Evolutionary conservation across 2,113 vertebrate genomes (phyloP).

Genomic region (Brachypteracias leptosomus): DNA sequence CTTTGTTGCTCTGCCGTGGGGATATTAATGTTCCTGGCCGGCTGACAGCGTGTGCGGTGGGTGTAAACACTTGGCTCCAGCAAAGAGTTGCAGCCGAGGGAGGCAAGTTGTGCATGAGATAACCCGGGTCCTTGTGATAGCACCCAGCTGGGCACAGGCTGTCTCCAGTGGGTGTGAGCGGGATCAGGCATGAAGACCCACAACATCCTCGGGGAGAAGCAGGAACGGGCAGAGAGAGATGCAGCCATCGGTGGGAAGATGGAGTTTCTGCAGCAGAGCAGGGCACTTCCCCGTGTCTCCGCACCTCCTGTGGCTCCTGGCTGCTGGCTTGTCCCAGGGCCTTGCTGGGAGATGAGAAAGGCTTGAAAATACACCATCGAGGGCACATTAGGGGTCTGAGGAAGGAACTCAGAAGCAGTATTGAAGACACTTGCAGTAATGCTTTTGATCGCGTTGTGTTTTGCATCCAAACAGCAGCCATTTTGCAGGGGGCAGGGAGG

Average conservation of each 20-base stretch:
- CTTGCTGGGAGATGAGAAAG: background rate
- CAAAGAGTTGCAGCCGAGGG: background rate
- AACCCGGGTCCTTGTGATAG: fast-evolving
- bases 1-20: background rate
- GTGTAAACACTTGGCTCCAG: background rate
- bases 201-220: fast-evolving
- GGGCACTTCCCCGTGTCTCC: background rate
- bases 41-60: background rate
- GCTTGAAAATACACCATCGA: background rate
- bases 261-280: background rate
- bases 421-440: fast-evolving
- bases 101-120: background rate
- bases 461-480: background rate
- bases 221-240: fast-evolving
- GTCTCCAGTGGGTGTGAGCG: fast-evolving
- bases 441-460: fast-evolving
- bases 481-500: background rate
- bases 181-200: fast-evolving
- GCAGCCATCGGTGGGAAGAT: fast-evolving
- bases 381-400: background rate
- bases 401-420: background rate
- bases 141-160: background rate
- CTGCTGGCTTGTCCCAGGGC: background rate
- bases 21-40: background rate
- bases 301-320: background rate